Conservation (phyloP, 2,888 invertebrate genomes). For the Fragum whitleyi region DNA sequence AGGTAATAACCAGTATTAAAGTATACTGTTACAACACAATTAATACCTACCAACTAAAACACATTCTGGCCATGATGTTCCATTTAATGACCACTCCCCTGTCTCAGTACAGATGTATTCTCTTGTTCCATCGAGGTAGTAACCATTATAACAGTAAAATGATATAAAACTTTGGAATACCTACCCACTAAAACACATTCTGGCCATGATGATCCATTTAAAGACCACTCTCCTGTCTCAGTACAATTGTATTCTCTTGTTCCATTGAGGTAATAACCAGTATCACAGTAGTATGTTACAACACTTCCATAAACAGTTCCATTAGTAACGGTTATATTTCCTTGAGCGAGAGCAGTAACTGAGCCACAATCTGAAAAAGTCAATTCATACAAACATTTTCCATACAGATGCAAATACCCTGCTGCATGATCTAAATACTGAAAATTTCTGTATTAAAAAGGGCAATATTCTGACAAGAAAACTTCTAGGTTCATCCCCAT, state of each 20-base stretch:
- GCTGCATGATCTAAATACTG: too few species aligned
- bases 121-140: constrained; percentile 16
- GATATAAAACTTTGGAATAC: too few species aligned
- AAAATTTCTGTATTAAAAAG: too few species aligned
- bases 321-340: constrained; percentile 22
- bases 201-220: not conserved
- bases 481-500: too few species aligned
- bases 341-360: constrained; percentile 29
- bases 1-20: constrained; percentile 17
- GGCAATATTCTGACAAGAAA: too few species aligned
- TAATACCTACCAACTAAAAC: not conserved
- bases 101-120: not conserved
- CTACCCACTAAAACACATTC: not conserved
- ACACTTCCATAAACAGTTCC: constrained; percentile 30
- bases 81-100: not conserved
- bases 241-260: constrained; percentile 25
- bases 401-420: not conserved
- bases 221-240: constrained; percentile 35
- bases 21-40: too few species aligned
- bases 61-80: not conserved
- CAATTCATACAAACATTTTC: not conserved
- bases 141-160: constrained; percentile 22
- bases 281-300: constrained; percentile 41
- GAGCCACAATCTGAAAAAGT: constrained; percentile 38
- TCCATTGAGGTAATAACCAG: constrained; percentile 33